Conservation (phyloP, 37 sponge, comb jelly and placozoan species). For the Oopsacas minuta region DNA sequence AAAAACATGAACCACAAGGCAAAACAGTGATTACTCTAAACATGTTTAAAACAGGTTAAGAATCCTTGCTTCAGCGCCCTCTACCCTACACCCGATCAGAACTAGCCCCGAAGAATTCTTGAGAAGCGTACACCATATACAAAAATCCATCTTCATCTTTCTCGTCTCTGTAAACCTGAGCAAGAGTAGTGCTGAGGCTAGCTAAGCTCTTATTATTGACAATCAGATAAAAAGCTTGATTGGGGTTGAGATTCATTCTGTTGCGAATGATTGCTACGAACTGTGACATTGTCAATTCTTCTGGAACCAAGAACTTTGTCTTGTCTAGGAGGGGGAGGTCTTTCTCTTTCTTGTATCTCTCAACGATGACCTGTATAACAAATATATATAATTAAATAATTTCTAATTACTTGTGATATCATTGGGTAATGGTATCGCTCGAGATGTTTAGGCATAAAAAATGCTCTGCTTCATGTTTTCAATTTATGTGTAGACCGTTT, state of each 20-base stretch:
- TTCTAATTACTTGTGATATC: too few relatives aligned
- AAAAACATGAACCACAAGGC: conserved; percentile 16
- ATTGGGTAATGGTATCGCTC: too few relatives aligned
- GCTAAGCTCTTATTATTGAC: conserved; percentile 95
- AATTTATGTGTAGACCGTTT: too few relatives aligned
- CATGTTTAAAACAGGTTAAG: conserved; percentile 16
- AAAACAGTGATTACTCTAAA: conserved; percentile 15
- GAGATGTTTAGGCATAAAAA: too few relatives aligned
- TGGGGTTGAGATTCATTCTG: conserved; percentile 76
- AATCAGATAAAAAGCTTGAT: conserved; percentile 90
- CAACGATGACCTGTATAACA: conserved; percentile 83
- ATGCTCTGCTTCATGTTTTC: too few relatives aligned
- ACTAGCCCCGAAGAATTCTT: conserved; percentile 83
- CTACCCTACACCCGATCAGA: background rate
- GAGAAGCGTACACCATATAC: conserved; percentile 99
- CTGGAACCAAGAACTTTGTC: conserved; percentile 79
- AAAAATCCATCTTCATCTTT: conserved; percentile 94
- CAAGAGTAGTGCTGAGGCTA: conserved; percentile 77
- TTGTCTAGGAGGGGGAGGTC: conserved; percentile 77
- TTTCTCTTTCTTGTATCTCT: conserved; percentile 86
- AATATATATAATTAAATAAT: too few relatives aligned
- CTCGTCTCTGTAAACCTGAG: conserved; percentile 81
- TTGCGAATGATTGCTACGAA: conserved; percentile 82
- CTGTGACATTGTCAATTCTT: conserved; percentile 76
- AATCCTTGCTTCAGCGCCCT: background rate